Base-by-base conservation (phyloP, 2,113 vertebrate genomes). In the Mobula birostris region DNA sequence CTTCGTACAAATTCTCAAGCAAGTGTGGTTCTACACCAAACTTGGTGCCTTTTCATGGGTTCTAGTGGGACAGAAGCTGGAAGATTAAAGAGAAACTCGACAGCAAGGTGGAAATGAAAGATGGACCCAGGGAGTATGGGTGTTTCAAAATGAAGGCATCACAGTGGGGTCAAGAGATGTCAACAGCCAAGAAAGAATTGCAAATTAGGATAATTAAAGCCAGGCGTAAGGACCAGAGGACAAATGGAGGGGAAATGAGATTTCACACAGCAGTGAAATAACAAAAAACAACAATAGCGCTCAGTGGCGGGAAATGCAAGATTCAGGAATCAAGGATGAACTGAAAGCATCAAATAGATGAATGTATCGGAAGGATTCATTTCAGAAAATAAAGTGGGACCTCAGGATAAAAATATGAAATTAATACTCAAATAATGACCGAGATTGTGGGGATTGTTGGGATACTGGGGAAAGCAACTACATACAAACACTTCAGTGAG, bases 161-260 rank as follows among this genome's bases (percentile, higher is more conserved):
- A 32, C 61, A 66, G 83, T 29, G 56, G 58, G 4, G 29, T 56
- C 83, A 87, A 87, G 85, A 66, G 27, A 66, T 61, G 66, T 32
- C 85, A 88, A 88, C 85, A 88, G 29, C 32, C 58, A 88, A 61
- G 85, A 88, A 32, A 32, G 85, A 88, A 88, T 88, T 66, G 27
- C 29, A 88, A 88, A 88, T 88, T 11, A n/a, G 11, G 61, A 88
- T 61, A 88, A 88, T n/a, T 88, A 63, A 66, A 63, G 85, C 58
- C 14, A 14, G 27, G 29, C 63, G n/a, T n/a, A 66, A 61, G n/a
- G 85, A 63, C 6, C 29, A 63, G 63, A 88, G 85, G 61, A 66
- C 63, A 32, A 66, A 32, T 61, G 15, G 15, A 32, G 5, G 61
- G 85, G 85, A 88, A 63, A 8, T 32, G 15, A 88, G 85, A 88